Percentiles rank a stretch among this genome's conserved stretches.
phyloP scores from a whole-genome alignment of 2,888 invertebrate species.

The Sipha maydis region DNA sequence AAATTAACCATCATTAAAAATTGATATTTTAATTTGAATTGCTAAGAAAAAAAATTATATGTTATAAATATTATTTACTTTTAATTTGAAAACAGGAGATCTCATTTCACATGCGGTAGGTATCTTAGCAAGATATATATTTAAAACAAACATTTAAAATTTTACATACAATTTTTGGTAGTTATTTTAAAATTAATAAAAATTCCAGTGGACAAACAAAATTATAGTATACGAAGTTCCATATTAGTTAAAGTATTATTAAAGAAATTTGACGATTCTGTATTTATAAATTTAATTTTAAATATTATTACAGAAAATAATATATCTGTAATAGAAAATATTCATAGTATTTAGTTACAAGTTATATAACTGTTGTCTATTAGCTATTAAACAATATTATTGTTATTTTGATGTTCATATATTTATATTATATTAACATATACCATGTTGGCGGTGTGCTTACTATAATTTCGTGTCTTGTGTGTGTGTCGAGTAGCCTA shows the following conservation, averaged over 20 bases:
- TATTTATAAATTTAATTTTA: not conserved
- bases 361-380: not conserved
- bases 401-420: slow-evolving; percentile 5
- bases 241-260: not conserved
- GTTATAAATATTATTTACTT: too few relatives aligned
- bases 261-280: not conserved
- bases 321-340: not conserved
- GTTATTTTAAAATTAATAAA: too few relatives aligned
- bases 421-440: not conserved
- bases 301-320: not conserved
- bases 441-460: not conserved
- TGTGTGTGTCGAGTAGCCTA: slow-evolving; percentile 28
- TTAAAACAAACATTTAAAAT: too few relatives aligned
- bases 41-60: too few relatives aligned
- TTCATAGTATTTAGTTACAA: not conserved
- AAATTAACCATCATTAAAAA: too few relatives aligned
- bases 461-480: not conserved
- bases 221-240: not conserved
- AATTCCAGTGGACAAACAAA: not conserved
- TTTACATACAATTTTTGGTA: too few relatives aligned
- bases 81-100: not conserved
- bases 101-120: not conserved
- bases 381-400: not conserved
- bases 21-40: too few relatives aligned
- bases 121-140: too few relatives aligned